Evolutionary conservation across 2,113 vertebrate genomes (phyloP), one percentile per base, ranked within the genome.

Genomic region (Sinocyclocheilus rhinocerous): DNA sequence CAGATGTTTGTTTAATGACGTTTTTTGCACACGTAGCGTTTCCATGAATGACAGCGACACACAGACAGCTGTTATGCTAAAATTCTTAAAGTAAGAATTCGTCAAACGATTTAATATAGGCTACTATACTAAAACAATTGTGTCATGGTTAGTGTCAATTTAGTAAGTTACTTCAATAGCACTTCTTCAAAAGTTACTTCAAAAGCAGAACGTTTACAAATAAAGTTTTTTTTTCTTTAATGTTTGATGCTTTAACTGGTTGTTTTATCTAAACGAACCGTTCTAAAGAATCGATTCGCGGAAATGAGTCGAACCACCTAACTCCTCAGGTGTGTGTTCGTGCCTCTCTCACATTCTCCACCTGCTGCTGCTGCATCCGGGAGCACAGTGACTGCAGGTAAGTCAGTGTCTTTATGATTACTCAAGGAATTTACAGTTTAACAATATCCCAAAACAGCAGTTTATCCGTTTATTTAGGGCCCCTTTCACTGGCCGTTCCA

Each of bases 1-100:
- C 89, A 87, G 86, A 88, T 83, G 78, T 80, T 90, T 89, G 87
- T 81, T 87, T 88, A 87, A 89, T 90, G 89, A 92, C 91, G 90
- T 90, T 80, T 26, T 33, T 22, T 4, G 52, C 67, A 88, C 91
- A 91, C 88, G 87, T 86, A 61, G 86, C 73, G 13, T 33, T 61
- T 75, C 42, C 59, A 77, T 10, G 45, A 45, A 61, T 63, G 24
- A 1, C 29, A 73, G 48, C 13, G 13, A 63, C 5, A 65, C 12
- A 50, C 8, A 45, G 67, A 48, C 81, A 67, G 79, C 79, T 67
- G 79, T 61, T 24, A 61, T 5, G 12, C 12, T 48, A 24, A 59
- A 59, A 59, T 0, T 20, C 18, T 10, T 70, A 22, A 69, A 36
- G 15, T 16, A 18, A 7, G 2, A 15, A 67, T 67, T 15, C 16